Conservation (phyloP, 1,140 invertebrate species). For the Drosophila setifemur region DNA sequence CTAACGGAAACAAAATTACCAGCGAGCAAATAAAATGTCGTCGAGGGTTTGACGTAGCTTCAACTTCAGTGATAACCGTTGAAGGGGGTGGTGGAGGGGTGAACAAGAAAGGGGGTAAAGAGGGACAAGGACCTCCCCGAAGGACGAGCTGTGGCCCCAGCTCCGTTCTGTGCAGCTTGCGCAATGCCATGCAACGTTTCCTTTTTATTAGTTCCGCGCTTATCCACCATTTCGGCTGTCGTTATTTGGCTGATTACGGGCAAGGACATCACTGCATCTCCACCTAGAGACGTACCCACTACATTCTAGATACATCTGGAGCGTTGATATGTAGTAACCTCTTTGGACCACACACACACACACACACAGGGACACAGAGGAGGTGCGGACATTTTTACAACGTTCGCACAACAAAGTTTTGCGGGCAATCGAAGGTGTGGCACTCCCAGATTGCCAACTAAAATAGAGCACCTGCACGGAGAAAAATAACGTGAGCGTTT, state of each 20-base stretch:
- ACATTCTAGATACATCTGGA: not conserved
- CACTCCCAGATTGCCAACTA: conserved; percentile 34
- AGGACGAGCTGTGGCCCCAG: conserved; percentile 17
- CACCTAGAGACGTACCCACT: not conserved
- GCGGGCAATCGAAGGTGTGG: conserved; percentile 31
- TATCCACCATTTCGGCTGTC: conserved; percentile 72
- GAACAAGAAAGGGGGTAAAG: not conserved
- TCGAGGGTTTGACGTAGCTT: conserved; percentile 70
- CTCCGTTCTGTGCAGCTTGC: conserved; percentile 62
- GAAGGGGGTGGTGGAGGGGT: not conserved
- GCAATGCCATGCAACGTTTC: conserved; percentile 61
- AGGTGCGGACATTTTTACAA: not conserved
- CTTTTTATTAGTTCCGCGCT: conserved; percentile 75
- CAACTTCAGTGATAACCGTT: conserved; percentile 60
- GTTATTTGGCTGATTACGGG: conserved; percentile 75
- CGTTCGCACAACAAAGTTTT: conserved; percentile 32
- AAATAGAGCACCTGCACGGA: conserved; percentile 1
- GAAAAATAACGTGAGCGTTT: not conserved
- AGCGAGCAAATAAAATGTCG: conserved; percentile 76
- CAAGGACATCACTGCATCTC: conserved; percentile 49
- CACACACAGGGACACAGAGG: no score
- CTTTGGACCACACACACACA: not conserved
- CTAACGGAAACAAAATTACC: conserved; percentile 75
- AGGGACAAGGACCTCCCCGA: conserved; percentile 28
- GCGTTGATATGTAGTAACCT: conserved; percentile 31